Conservation (phyloP, 2,113 vertebrate genomes). For the Climacteris rufus region DNA sequence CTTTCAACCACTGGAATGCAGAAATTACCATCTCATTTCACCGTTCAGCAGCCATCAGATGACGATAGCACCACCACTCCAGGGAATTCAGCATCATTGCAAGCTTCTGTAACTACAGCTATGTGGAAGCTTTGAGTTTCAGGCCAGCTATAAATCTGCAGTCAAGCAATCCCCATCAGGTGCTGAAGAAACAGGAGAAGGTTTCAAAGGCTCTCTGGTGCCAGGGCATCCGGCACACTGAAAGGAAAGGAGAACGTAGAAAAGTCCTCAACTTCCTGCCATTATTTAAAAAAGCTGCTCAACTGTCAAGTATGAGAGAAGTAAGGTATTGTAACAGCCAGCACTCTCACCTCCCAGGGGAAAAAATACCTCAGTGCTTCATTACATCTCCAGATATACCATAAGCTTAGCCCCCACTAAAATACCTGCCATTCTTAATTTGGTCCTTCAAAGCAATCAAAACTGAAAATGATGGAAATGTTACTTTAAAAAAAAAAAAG, state of each 20-base stretch:
- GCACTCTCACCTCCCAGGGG: not conserved
- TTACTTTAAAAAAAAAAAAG: not conserved
- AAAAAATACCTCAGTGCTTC: not conserved
- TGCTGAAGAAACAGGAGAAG: conserved; percentile 32
- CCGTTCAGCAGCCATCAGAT: not conserved
- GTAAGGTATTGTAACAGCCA: not conserved
- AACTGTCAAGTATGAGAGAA: conserved; percentile 9
- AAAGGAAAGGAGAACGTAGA: not conserved
- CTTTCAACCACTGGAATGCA: not conserved
- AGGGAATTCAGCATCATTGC: not conserved
- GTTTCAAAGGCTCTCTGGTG: conserved; percentile 27
- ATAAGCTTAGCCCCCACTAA: not conserved
- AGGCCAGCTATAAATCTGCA: conserved; percentile 10
- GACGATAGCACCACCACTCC: rapidly evolving
- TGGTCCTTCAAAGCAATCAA: not conserved
- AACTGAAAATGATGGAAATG: not conserved
- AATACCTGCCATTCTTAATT: not conserved
- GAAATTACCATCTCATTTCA: not conserved
- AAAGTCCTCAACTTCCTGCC: conserved; percentile 37
- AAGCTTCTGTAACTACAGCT: not conserved
- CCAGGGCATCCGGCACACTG: not conserved
- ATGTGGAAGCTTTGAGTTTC: not conserved
- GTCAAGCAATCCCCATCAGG: not conserved
- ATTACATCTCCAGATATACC: not conserved
- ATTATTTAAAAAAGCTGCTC: not conserved